A percentile compares a stretch with the other conserved stretches of the same genome.
These are phyloP conservation scores for Sciurus vulgaris DNA, from an alignment of 2,797 vertebrate species.

Conservation along the genomic window DNA sequence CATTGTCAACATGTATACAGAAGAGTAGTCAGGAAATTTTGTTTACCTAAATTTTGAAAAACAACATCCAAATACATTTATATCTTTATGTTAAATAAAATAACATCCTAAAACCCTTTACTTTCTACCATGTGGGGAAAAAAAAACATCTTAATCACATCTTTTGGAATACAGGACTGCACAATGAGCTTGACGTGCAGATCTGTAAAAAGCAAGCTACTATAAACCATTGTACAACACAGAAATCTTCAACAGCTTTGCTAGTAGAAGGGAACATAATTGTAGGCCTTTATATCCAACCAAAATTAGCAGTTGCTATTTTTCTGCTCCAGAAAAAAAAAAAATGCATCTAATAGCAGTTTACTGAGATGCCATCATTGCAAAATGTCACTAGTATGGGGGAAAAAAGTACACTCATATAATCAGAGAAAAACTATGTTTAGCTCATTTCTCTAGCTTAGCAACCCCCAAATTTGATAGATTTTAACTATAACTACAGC, in stretches of 20 bases:
- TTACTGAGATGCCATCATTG: constrained; percentile 78
- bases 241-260: constrained; percentile 71
- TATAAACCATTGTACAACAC: constrained; percentile 36
- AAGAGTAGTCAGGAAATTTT: background rate
- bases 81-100: background rate
- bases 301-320: constrained; percentile 82
- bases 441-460: constrained; percentile 75
- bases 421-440: constrained; percentile 82
- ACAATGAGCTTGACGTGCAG: background rate
- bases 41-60: background rate
- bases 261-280: constrained; percentile 74
- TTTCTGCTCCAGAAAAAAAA: constrained; percentile 75
- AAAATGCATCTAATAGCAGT: constrained; percentile 81
- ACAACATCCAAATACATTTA: constrained; percentile 6
- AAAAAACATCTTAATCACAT: background rate
- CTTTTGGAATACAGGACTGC: background rate
- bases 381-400: constrained; percentile 68
- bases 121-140: background rate
- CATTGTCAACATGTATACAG: background rate
- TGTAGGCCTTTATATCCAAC: constrained; percentile 75
- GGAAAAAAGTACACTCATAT: constrained; percentile 28
- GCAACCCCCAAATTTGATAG: constrained; percentile 65
- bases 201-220: constrained; percentile 39
- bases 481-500: constrained; percentile 61
- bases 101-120: background rate